Conservation (phyloP, 2,888 invertebrate genomes). For the Bhutanitis thaidina region DNA sequence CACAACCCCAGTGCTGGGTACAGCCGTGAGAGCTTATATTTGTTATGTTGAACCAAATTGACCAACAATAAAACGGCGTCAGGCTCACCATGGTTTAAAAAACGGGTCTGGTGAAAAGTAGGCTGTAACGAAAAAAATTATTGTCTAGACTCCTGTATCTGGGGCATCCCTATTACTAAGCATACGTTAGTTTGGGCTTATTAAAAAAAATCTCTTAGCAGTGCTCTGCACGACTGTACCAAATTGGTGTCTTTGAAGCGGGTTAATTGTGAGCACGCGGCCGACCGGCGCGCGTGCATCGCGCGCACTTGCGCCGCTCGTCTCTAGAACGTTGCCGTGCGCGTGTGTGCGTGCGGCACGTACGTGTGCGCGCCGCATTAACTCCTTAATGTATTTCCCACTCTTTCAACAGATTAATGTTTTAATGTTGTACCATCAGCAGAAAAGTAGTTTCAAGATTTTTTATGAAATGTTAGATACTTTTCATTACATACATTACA, state of each 20-base stretch:
- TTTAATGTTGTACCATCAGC: constrained; percentile 26
- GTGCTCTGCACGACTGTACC: constrained; percentile 28
- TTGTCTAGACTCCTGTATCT: no score
- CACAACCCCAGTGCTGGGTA: no score
- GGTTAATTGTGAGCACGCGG: constrained; percentile 29
- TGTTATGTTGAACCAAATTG: no score
- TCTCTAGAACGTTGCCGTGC: constrained; percentile 34
- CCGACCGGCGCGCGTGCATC: neutral
- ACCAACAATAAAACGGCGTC: no score
- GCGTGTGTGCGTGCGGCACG: constrained; percentile 19
- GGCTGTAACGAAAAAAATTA: no score
- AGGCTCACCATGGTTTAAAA: no score
- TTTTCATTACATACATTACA: no score
- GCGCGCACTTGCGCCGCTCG: constrained; percentile 41
- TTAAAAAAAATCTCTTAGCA: neutral
- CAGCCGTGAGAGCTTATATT: no score
- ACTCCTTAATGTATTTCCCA: constrained; percentile 45
- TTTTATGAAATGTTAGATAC: no score
- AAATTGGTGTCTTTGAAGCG: constrained; percentile 52
- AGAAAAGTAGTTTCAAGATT: constrained; percentile 15
- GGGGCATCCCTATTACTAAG: no score
- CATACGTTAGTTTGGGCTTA: no score
- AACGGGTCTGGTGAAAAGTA: no score
- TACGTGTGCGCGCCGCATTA: constrained; percentile 24
- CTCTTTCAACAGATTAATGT: constrained; percentile 42